Evolutionary conservation across 2,888 invertebrate species (phyloP).

Genomic region (Pollenia angustigena): DNA sequence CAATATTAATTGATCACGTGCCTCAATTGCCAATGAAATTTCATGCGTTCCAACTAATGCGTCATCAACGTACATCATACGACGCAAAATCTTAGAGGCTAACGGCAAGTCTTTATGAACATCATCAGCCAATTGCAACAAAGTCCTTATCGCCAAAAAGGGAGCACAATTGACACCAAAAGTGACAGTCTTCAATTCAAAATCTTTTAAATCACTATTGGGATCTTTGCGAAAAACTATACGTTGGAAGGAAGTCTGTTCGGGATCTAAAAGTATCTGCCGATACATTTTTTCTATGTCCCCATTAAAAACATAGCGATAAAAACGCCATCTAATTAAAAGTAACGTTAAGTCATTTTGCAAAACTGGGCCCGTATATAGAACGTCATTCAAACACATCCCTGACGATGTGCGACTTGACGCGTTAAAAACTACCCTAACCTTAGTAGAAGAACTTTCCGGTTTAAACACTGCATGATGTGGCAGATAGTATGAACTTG

Average conservation of each 20-base stretch:
- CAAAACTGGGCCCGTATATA: too few species aligned
- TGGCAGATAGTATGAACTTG: background rate
- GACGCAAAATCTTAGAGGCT: background rate
- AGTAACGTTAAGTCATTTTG: too few species aligned
- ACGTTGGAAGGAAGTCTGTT: background rate
- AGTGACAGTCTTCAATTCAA: background rate
- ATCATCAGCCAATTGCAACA: background rate
- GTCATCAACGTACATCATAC: too few species aligned
- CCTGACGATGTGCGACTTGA: background rate
- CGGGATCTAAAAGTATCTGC: background rate
- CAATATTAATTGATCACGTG: background rate
- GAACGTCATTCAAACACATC: background rate
- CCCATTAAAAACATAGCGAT: constrained; percentile 5
- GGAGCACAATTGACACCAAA: too few species aligned
- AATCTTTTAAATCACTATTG: background rate
- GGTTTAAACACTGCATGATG: background rate
- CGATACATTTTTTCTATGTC: constrained; percentile 8
- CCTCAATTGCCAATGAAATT: background rate
- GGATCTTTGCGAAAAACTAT: background rate
- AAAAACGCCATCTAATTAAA: background rate
- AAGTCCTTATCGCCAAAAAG: background rate
- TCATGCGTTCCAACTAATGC: too few species aligned
- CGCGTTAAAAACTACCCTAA: too few species aligned
- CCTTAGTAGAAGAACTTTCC: too few species aligned
- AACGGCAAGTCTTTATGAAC: background rate